Conservation (phyloP, 2,797 vertebrate genomes). For the Varecia variegata region DNA sequence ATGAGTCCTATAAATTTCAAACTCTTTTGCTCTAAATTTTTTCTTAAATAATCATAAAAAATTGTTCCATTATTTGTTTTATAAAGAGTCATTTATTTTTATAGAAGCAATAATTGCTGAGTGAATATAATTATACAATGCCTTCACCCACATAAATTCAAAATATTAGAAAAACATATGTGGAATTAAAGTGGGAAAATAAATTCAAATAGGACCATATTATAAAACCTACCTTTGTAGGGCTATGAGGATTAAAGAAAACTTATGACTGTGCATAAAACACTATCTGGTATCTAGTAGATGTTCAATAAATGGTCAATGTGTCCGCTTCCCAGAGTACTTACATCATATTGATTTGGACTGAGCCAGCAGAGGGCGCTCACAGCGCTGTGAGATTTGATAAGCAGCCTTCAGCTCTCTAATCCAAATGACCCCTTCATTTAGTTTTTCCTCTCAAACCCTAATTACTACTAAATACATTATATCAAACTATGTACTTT, state of each 20-base stretch:
- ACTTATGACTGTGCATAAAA: background rate
- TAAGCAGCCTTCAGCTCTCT: background rate
- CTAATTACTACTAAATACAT: background rate
- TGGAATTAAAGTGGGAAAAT: background rate
- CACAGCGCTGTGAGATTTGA: background rate
- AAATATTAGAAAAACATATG: background rate
- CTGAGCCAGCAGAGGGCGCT: constrained; percentile 52
- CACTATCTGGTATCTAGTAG: background rate
- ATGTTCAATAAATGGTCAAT: constrained; percentile 53
- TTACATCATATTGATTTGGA: background rate
- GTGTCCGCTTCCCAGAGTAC: background rate
- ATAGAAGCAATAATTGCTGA: background rate
- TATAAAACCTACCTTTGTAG: background rate
- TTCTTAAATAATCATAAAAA: background rate
- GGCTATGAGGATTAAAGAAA: background rate
- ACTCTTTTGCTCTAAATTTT: background rate
- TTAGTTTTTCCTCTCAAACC: background rate
- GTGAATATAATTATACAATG: background rate
- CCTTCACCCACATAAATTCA: background rate
- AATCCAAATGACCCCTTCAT: background rate
- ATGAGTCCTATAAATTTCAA: background rate
- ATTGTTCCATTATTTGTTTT: background rate
- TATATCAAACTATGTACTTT: background rate
- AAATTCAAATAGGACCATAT: background rate
- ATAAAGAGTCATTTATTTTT: background rate